Percentiles rank a stretch among this genome's conserved stretches.
Conservation (phyloP, 2,113 vertebrate species). For the Onychostruthus taczanowskii region DNA sequence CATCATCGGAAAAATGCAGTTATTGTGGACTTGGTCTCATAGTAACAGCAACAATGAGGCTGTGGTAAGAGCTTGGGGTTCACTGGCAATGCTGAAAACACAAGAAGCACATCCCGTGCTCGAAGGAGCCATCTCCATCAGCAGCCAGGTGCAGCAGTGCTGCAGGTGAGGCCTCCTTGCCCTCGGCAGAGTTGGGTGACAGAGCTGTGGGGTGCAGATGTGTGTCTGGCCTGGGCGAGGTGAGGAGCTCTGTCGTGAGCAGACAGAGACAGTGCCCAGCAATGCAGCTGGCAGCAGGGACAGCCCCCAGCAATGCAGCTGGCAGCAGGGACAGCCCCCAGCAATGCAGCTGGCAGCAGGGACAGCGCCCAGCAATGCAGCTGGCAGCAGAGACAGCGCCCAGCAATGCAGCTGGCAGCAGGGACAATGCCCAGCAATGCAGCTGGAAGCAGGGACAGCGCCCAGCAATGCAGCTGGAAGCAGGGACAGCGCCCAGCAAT, state of each 20-base stretch:
- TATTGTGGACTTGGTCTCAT: conserved; percentile 49
- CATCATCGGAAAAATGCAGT: conserved; percentile 26
- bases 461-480: too few species aligned
- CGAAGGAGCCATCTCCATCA: accelerated
- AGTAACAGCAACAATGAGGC: conserved; percentile 50
- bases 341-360: too few species aligned
- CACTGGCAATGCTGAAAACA: neutral
- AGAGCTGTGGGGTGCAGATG: neutral
- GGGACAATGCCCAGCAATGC: too few species aligned
- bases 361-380: too few species aligned
- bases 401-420: too few species aligned
- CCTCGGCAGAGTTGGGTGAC: accelerated
- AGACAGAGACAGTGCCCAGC: neutral
- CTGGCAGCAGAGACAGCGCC: too few species aligned
- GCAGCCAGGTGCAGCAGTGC: too few species aligned
- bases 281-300: too few species aligned
- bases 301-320: too few species aligned
- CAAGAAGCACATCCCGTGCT: accelerated
- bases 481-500: too few species aligned
- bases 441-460: too few species aligned
- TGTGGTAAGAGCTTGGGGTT: conserved; percentile 4
- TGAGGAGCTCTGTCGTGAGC: accelerated
- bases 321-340: too few species aligned
- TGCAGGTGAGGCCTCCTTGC: accelerated
- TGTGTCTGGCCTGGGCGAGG: accelerated